Percentiles rank a stretch among this genome's conserved stretches.
Conservation (phyloP, 2,113 vertebrate genomes). For the Sula dactylatra region DNA sequence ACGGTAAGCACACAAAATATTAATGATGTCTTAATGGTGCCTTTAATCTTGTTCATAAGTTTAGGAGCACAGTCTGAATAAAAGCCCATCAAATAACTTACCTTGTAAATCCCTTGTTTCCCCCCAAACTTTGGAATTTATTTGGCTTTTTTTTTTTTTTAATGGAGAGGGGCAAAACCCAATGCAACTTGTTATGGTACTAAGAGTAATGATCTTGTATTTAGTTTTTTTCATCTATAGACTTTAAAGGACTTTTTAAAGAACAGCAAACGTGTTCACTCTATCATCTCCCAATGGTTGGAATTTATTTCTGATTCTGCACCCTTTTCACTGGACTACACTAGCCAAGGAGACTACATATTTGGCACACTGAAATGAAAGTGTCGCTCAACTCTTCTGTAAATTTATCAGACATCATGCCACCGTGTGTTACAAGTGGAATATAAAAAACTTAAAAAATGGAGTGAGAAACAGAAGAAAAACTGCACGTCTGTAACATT, state of each 20-base stretch:
- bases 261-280: neutral
- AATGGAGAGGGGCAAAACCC: neutral
- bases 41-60: conserved; percentile 18
- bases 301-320: neutral
- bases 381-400: neutral
- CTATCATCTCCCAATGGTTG: neutral
- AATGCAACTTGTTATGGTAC: neutral
- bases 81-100: neutral
- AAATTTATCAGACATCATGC: neutral
- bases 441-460: neutral
- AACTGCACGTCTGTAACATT: neutral
- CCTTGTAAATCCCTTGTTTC: neutral
- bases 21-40: conserved; percentile 44
- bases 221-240: neutral
- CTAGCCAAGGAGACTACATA: neutral
- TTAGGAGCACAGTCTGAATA: neutral
- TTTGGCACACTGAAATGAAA: neutral
- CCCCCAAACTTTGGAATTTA: neutral
- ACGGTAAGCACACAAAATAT: conserved; percentile 54
- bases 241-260: neutral
- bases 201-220: neutral
- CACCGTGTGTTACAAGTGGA: neutral
- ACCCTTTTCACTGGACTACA: neutral
- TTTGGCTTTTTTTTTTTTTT: neutral
- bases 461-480: neutral